phyloP scores from a whole-genome alignment of 64 coral and sea anemone genomes.

The Dendronephthya gigantea region DNA sequence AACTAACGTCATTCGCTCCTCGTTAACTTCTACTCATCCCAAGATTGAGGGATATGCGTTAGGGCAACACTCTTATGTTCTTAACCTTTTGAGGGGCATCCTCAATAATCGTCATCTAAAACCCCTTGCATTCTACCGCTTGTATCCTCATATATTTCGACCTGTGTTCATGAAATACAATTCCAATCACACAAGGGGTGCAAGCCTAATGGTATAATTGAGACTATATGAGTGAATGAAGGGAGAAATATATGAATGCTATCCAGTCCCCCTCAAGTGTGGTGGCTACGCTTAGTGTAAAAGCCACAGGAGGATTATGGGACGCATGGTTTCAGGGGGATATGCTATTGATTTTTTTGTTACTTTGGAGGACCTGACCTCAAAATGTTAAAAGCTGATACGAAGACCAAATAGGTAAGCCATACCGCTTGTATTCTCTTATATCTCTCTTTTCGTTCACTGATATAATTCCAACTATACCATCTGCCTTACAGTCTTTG shows the following conservation, averaged over 20 bases:
- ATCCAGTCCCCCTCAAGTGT: not conserved
- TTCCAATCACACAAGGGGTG: not conserved
- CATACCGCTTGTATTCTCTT: not conserved
- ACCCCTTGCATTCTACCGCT: not conserved
- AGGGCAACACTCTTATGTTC: no score
- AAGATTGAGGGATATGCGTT: no score
- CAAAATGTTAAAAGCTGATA: not conserved
- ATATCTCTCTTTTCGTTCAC: not conserved
- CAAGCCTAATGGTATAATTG: not conserved
- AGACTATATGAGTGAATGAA: not conserved
- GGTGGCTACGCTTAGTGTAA: not conserved
- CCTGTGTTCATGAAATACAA: not conserved
- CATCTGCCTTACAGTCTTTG: not conserved
- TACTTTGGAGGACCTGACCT: not conserved
- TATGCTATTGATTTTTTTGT: not conserved
- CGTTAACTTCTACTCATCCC: constrained; percentile 28
- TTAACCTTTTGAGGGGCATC: no score
- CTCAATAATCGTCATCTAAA: not conserved
- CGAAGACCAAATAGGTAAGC: not conserved
- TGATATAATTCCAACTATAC: not conserved
- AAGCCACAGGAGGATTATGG: not conserved
- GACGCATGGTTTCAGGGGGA: not conserved
- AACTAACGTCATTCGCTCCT: constrained; percentile 16
- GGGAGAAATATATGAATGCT: not conserved
- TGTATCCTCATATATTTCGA: not conserved